These are phyloP conservation scores for Anoplophora glabripennis DNA, from an alignment of 1,140 invertebrate genomes.

Conservation along the genomic window DNA sequence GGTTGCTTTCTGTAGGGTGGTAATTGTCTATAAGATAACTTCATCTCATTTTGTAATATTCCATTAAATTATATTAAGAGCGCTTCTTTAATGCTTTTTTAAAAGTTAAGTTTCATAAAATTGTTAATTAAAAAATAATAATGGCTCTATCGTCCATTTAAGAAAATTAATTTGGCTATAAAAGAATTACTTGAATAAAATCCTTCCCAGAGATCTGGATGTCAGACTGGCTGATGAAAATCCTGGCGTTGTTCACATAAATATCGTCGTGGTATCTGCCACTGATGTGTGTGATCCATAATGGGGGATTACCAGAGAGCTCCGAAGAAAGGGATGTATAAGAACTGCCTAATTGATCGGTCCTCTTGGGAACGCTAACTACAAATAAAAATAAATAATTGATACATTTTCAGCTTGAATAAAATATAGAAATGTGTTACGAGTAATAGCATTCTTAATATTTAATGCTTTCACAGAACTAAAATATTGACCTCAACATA, in stretches of 20 bases:
- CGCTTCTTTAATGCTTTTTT: too few species aligned
- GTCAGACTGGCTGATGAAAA: constrained; percentile 68
- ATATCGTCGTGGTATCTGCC: constrained; percentile 63
- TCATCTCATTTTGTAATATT: too few species aligned
- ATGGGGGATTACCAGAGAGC: constrained; percentile 73
- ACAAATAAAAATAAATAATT: constrained; percentile 42
- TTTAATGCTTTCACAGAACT: too few species aligned
- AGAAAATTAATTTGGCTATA: constrained; percentile 1
- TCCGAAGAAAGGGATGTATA: constrained; percentile 66
- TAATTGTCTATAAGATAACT: too few species aligned
- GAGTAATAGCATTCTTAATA: too few species aligned
- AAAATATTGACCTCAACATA: too few species aligned
- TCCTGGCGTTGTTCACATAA: constrained; percentile 78
- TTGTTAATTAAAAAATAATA: too few species aligned
- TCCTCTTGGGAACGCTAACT: constrained; percentile 69
- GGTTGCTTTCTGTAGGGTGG: too few species aligned
- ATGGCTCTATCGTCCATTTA: neutral
- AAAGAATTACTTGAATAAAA: constrained; percentile 57
- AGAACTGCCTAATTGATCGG: constrained; percentile 60
- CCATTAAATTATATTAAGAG: too few species aligned
- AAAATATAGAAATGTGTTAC: neutral
- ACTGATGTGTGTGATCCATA: constrained; percentile 70
- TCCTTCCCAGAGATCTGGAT: constrained; percentile 60
- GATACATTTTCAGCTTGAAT: neutral
- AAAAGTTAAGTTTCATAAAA: too few species aligned